Base-by-base conservation (phyloP, 2,797 vertebrate species). In the Poeciliopsis presidionis region DNA sequence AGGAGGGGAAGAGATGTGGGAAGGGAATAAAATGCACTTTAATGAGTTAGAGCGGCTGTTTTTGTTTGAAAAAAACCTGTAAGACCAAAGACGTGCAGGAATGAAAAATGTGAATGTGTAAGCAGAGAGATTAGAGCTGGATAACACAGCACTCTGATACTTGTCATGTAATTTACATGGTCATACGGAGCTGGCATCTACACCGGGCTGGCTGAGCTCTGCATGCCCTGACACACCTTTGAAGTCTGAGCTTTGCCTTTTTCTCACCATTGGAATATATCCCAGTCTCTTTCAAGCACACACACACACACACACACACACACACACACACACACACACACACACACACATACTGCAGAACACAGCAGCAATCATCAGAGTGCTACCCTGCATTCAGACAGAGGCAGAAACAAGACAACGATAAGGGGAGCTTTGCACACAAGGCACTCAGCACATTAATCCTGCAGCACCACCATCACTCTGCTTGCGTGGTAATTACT, bases 151-250 rank as follows among this genome's bases (percentile, higher is more conserved):
- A 71, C 72, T 76, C 39, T 81, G 83, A 86, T 86, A 74, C 63
- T 86, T 76, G 86, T 84, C 87, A 89, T 90, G 81, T 87, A 89
- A 91, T 88, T 75, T 86, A 84, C 85, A 91, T 91, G 90, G 85
- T 86, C 87, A 83, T 83, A 85, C 77, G 79, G 86, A 78, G 76
- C 80, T 84, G 84, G 85, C 82, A 78, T 86, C 79, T 46, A 77
- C n/a, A 39, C 45, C 81, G 67, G 77, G 78, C 81, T 88, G 78
- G 76, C 70, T 77, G 28, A 83, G 81, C 49, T 39, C 80, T 80
- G 76, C 81, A 80, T 87, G 89, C 87, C 84, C 87, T 85, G 82
- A 91, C 84, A 87, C 88, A 92, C 85, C 92, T 92, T 93, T 94
- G 91, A 94, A 92, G 92, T 92, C 77, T 81, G 84, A 86, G 80